These are phyloP conservation scores for Epizoanthus rinbou DNA, from an alignment of 92 coral and sea anemone species.

Conservation along the genomic window DNA sequence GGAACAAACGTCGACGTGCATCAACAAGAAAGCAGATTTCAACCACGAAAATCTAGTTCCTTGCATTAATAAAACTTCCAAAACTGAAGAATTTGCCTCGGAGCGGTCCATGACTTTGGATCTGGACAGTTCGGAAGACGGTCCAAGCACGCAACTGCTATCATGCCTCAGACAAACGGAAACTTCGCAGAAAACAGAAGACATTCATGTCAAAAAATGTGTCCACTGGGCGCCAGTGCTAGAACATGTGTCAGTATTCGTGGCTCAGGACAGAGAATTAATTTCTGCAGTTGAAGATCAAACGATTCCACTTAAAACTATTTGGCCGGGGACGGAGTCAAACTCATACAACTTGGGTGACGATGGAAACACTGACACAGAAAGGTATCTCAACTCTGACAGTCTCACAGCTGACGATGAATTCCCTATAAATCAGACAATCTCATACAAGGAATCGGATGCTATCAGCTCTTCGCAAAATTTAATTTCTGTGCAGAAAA, in stretches of 20 bases:
- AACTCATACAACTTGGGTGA: background rate
- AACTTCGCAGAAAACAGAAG: background rate
- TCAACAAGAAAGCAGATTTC: background rate
- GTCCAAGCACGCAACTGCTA: background rate
- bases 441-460: background rate
- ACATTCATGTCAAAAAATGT: background rate
- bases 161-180: constrained; percentile 12
- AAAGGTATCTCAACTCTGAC: background rate
- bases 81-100: background rate
- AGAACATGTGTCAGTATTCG: constrained; percentile 5
- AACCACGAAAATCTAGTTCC: background rate
- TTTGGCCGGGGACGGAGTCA: constrained; percentile 27
- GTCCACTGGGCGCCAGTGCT: constrained; percentile 19
- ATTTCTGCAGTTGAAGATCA: background rate
- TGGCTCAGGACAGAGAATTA: background rate
- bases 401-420: background rate
- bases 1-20: background rate
- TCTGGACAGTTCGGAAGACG: background rate
- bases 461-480: background rate
- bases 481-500: background rate
- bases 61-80: background rate
- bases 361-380: background rate
- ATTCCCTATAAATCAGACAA: background rate
- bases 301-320: constrained; percentile 25
- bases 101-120: background rate